A percentile compares a stretch with the other conserved stretches of the same genome.
phyloP scores from a whole-genome alignment of 2,113 vertebrate species.

The Camarhynchus parvulus region DNA sequence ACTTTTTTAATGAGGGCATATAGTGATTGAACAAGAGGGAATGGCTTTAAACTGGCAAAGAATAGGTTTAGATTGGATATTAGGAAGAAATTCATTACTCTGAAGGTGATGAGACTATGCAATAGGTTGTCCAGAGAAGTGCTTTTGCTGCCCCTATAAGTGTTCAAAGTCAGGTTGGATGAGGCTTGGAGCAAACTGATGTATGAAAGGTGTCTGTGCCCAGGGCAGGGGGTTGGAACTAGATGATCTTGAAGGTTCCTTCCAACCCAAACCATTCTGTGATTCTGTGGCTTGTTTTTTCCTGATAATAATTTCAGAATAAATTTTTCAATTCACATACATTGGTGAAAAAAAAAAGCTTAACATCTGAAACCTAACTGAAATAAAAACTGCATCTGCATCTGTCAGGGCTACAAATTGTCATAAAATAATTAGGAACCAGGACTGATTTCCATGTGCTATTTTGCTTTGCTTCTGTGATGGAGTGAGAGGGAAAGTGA shows the following conservation, averaged over 20 bases:
- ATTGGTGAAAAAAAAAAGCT: neutral
- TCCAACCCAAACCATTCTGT: neutral
- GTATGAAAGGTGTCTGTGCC: neutral
- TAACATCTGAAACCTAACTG: neutral
- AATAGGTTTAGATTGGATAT: neutral
- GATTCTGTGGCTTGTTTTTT: neutral
- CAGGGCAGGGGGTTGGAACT: neutral
- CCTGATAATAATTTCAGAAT: neutral
- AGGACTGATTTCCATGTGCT: neutral
- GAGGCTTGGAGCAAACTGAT: neutral
- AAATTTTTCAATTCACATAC: neutral
- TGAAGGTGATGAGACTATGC: neutral
- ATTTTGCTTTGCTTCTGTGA: neutral
- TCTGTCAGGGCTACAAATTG: neutral
- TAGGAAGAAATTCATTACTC: neutral
- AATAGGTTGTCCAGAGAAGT: neutral
- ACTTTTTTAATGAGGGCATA: neutral
- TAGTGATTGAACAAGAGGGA: neutral
- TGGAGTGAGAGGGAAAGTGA: neutral
- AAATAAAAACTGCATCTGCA: neutral
- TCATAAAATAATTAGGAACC: neutral
- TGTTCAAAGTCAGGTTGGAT: neutral
- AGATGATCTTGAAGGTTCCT: neutral
- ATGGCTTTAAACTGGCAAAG: neutral
- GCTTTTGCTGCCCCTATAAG: neutral